These are phyloP conservation scores for Malurus leucopterus DNA, from an alignment of 2,797 vertebrate species.

Conservation along the genomic window DNA sequence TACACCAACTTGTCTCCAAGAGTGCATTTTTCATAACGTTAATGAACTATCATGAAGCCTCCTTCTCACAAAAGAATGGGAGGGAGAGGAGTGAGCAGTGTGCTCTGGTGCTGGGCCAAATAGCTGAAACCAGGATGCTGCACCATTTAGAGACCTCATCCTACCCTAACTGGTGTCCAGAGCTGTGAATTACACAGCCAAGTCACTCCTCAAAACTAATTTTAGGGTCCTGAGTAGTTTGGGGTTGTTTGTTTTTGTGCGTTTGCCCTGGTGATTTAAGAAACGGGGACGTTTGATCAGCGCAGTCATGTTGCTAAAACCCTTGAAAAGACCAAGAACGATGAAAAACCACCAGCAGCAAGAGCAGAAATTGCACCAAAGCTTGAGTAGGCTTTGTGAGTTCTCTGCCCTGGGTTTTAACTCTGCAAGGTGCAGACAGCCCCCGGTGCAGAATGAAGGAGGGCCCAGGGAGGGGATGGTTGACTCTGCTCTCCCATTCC, in stretches of 20 bases:
- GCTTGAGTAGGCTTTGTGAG: background rate
- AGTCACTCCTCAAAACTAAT: background rate
- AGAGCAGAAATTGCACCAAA: background rate
- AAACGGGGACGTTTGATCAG: background rate
- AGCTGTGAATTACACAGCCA: background rate
- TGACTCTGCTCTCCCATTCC: background rate
- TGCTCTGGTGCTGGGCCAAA: background rate
- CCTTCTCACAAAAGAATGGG: background rate
- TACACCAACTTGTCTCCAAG: background rate
- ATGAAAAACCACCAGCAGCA: background rate
- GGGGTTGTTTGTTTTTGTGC: background rate
- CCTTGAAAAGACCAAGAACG: background rate
- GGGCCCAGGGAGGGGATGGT: background rate
- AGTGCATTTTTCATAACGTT: background rate
- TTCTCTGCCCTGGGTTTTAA: background rate
- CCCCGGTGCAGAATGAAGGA: background rate
- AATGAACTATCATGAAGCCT: constrained; percentile 1
- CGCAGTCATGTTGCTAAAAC: background rate
- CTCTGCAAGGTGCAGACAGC: background rate
- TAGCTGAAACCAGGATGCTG: background rate
- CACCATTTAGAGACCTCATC: background rate
- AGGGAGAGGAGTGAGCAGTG: background rate
- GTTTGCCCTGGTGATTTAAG: background rate
- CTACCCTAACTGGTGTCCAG: background rate
- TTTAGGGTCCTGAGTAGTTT: background rate